Base-by-base conservation (phyloP, 2,888 invertebrate genomes). In the Eupeodes luniger region DNA sequence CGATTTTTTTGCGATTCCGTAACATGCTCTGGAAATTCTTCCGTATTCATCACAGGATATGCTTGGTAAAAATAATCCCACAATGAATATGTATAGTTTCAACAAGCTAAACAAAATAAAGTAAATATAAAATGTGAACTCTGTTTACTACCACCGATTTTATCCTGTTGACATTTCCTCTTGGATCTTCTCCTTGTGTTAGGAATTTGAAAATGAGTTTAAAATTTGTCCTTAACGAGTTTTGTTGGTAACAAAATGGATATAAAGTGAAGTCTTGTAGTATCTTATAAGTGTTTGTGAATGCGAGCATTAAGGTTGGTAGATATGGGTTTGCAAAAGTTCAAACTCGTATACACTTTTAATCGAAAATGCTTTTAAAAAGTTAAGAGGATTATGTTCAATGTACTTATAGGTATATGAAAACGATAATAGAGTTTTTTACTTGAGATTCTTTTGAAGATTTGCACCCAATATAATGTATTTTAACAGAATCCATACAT, bases 181-280 rank as follows among this genome's bases (percentile, higher is more conserved):
- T 66, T 44, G 62, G 57, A 85, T 81, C 55, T 76, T 81, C 27
- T 59, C n/a, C 66, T 76, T 61, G 44, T 49, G 34, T 59, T 80
- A 66, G 57, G 74, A 74, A 74, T 77, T 84, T 59, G 64, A 78
- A 85, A 88, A 88, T 72, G 59, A 81, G 81, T 88, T 88, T 84
- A 40, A 51, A 75, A 88, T 81, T 81, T 67, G 55, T 74, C 64
- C 64, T 88, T 85, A 85, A 87, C 77, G 80, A 80, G 79, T 80
- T 66, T 66, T 74, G 77, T 83, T 59, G 61, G 80, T 74, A 61
- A 57, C 34, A n/a, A 74, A 67, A 72, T 36, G 55, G 44, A 14
- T 40, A 7, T 47, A 27, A 77, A 70, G 34, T 62, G 64, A 57
- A 72, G 36, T 51, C 64, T 16, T 67, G 36, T 78, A 61, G 75